These are phyloP conservation scores for Desmophyllum pertusum DNA, from an alignment of 92 coral and sea anemone species.

Conservation along the genomic window DNA sequence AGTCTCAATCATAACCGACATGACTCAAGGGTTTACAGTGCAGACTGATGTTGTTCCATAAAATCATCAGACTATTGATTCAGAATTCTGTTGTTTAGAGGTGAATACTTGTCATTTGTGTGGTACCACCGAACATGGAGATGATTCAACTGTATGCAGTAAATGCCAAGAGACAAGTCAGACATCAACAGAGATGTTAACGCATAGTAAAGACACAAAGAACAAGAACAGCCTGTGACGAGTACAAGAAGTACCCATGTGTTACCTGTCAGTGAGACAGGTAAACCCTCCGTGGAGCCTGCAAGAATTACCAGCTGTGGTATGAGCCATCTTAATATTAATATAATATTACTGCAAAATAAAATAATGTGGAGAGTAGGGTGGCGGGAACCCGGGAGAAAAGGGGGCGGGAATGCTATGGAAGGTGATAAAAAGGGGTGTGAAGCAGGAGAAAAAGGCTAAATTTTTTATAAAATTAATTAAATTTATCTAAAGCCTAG, in stretches of 20 bases:
- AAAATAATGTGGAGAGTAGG: too few species aligned
- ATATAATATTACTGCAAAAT: too few species aligned
- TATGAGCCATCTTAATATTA: constrained; percentile 12
- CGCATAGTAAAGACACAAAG: background rate
- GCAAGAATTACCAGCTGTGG: constrained; percentile 54
- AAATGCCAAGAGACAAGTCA: constrained; percentile 16
- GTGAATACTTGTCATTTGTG: background rate
- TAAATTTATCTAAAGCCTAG: too few species aligned
- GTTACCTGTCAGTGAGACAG: background rate
- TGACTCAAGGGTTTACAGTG: background rate
- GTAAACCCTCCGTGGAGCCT: constrained; percentile 6
- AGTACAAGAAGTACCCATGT: background rate
- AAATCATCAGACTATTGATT: background rate
- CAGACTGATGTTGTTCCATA: too few species aligned
- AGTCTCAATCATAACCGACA: background rate
- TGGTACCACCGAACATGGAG: background rate
- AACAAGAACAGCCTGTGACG: background rate
- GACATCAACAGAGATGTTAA: constrained; percentile 4
- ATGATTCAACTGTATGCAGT: background rate
- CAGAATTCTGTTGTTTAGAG: background rate
- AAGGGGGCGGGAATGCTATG: too few species aligned
- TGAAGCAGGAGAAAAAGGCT: too few species aligned
- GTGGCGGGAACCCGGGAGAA: too few species aligned
- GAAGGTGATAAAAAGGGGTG: too few species aligned
- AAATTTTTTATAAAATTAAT: too few species aligned